Percentiles rank a stretch among this genome's conserved stretches.
phyloP scores from a whole-genome alignment of 2,113 vertebrate genomes.

The Struthio camelus region DNA sequence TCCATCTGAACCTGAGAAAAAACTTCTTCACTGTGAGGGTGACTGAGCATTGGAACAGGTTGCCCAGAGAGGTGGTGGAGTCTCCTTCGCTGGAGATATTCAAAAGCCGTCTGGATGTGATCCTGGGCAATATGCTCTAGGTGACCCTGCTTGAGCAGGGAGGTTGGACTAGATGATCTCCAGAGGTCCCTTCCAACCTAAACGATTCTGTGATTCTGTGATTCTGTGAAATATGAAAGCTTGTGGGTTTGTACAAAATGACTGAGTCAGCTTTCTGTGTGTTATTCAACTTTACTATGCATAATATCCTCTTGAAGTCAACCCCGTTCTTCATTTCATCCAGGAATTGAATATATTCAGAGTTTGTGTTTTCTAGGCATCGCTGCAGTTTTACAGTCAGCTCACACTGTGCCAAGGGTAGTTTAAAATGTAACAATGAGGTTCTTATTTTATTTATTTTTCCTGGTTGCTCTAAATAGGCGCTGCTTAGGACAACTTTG shows the following conservation, averaged over 20 bases:
- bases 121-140: too few relatives aligned
- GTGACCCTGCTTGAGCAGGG: too few relatives aligned
- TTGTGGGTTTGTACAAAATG: background rate
- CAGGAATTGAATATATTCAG: conserved; percentile 37
- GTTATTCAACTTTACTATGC: background rate
- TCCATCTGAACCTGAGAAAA: too few relatives aligned
- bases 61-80: too few relatives aligned
- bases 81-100: too few relatives aligned
- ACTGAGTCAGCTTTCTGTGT: background rate
- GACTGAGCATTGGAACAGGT: too few relatives aligned
- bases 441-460: background rate
- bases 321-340: background rate
- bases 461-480: background rate
- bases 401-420: conserved; percentile 2
- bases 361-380: conserved; percentile 36
- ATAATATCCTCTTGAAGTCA: background rate
- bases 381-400: conserved; percentile 28
- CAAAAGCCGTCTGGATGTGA: too few relatives aligned
- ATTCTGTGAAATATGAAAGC: background rate
- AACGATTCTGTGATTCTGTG: too few relatives aligned
- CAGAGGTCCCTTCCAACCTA: too few relatives aligned
- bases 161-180: too few relatives aligned
- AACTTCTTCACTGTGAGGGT: too few relatives aligned
- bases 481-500: conserved; percentile 19
- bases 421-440: conserved; percentile 34